phyloP scores from a whole-genome alignment of 2,797 vertebrate genomes.

The Danio aesculapii region DNA sequence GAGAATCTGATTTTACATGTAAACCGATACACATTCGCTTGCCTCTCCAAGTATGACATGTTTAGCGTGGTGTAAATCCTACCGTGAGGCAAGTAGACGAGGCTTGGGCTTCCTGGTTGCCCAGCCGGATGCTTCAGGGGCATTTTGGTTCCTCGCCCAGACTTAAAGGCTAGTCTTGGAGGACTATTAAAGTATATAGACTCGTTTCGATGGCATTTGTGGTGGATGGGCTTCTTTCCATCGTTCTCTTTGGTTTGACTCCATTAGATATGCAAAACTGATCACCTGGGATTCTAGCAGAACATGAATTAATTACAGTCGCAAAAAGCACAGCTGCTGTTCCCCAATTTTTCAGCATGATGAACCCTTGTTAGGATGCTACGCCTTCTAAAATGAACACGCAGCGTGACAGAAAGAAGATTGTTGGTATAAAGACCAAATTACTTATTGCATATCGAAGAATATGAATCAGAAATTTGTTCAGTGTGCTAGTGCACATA shows the following conservation, averaged over 20 bases:
- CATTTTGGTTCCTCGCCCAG: constrained; percentile 10
- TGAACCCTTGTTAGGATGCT: constrained; percentile 57
- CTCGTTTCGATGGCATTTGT: not conserved
- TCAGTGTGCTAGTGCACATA: not conserved
- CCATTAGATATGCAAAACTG: constrained; percentile 76
- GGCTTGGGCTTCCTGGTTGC: constrained; percentile 24
- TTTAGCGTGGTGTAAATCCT: constrained; percentile 17
- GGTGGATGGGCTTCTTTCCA: not conserved
- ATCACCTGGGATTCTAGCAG: constrained; percentile 70
- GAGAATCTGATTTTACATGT: constrained; percentile 43
- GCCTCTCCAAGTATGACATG: constrained; percentile 13
- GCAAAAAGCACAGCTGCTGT: constrained; percentile 74
- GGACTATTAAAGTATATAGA: constrained; percentile 24
- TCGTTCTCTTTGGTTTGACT: constrained; percentile 65
- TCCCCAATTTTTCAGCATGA: constrained; percentile 66
- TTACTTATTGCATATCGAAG: not conserved
- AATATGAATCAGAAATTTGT: not conserved
- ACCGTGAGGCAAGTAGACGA: not conserved
- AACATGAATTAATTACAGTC: constrained; percentile 76
- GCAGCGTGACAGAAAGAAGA: constrained; percentile 34
- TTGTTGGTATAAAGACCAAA: constrained; percentile 13
- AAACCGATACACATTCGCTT: constrained; percentile 29
- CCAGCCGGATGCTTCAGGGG: constrained; percentile 16
- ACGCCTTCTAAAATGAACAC: constrained; percentile 44
- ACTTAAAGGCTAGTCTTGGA: constrained; percentile 7